These are phyloP conservation scores for Caenorhabditis drosophilae DNA, from an alignment of 2,888 invertebrate species.

Conservation along the genomic window DNA sequence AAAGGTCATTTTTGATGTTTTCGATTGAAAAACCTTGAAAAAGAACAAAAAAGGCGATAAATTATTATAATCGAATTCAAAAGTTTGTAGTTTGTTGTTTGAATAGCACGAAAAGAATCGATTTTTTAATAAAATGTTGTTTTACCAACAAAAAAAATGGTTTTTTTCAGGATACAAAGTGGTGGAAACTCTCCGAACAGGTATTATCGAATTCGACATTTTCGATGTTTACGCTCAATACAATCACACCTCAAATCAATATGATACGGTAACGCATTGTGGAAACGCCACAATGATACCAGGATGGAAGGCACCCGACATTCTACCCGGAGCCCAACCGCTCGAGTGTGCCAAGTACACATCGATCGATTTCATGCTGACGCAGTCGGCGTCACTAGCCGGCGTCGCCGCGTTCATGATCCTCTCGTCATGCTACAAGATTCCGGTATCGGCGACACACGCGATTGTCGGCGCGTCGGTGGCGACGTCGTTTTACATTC, in stretches of 20 bases:
- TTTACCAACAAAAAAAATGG: too few species aligned
- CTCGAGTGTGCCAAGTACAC: slow-evolving; percentile 55
- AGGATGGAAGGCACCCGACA: slow-evolving; percentile 39
- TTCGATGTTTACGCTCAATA: slow-evolving; percentile 75
- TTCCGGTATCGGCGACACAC: slow-evolving; percentile 85
- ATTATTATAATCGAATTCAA: too few species aligned
- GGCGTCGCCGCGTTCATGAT: slow-evolving; percentile 55
- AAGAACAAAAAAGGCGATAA: too few species aligned
- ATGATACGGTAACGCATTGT: slow-evolving; percentile 43
- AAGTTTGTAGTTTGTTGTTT: too few species aligned
- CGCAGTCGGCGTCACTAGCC: slow-evolving; percentile 45
- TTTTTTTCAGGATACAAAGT: slow-evolving; percentile 80
- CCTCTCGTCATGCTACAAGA: slow-evolving; percentile 80
- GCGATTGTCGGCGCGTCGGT: slow-evolving; percentile 53
- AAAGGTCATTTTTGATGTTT: too few species aligned
- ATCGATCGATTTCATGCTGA: slow-evolving; percentile 52
- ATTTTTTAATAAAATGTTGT: too few species aligned
- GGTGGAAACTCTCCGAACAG: slow-evolving; percentile 96
- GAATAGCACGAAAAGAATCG: too few species aligned
- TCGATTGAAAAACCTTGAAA: too few species aligned
- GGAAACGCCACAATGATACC: slow-evolving; percentile 34
- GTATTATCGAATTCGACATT: slow-evolving; percentile 85
- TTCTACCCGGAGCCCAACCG: slow-evolving; percentile 30
- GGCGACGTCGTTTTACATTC: slow-evolving; percentile 65
- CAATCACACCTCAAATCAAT: slow-evolving; percentile 38